Evolutionary conservation across 2,113 vertebrate genomes (phyloP).

Genomic region (Tonatia bakeri): DNA sequence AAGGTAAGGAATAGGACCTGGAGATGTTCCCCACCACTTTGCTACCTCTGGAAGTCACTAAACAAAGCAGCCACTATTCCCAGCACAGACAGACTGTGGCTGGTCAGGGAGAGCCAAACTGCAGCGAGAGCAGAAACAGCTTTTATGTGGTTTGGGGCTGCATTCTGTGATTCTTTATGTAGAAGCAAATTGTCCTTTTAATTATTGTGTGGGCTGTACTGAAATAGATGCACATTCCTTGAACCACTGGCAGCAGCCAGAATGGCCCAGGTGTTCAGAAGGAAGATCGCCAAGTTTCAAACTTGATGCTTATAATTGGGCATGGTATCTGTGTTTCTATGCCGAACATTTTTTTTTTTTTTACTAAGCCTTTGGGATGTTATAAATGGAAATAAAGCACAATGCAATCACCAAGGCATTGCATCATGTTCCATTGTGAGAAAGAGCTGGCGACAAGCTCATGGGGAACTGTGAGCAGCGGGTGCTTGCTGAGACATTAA

Average conservation of each 20-base stretch:
- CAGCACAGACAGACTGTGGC: slow-evolving; percentile 30
- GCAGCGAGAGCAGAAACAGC: neutral
- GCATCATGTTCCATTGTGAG: neutral
- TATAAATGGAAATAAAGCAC: neutral
- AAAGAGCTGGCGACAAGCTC: neutral
- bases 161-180: slow-evolving; percentile 69
- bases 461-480: neutral
- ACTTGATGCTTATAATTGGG: neutral
- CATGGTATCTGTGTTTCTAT: neutral
- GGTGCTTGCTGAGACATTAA: neutral
- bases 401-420: neutral
- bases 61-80: slow-evolving; percentile 51
- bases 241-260: slow-evolving; percentile 44
- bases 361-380: slow-evolving; percentile 29
- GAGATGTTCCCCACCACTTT: neutral
- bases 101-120: neutral
- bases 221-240: slow-evolving; percentile 65
- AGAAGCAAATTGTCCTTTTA: slow-evolving; percentile 75
- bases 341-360: neutral
- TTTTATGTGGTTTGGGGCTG: slow-evolving; percentile 75
- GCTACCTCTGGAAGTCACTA: slow-evolving; percentile 30
- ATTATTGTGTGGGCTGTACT: slow-evolving; percentile 72
- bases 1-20: neutral
- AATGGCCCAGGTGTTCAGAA: slow-evolving; percentile 64
- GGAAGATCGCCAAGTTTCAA: slow-evolving; percentile 53